A percentile compares a stretch with the other conserved stretches of the same genome.
These are phyloP conservation scores for Stigmatopora argus DNA, from an alignment of 2,113 vertebrate genomes.

Conservation along the genomic window DNA sequence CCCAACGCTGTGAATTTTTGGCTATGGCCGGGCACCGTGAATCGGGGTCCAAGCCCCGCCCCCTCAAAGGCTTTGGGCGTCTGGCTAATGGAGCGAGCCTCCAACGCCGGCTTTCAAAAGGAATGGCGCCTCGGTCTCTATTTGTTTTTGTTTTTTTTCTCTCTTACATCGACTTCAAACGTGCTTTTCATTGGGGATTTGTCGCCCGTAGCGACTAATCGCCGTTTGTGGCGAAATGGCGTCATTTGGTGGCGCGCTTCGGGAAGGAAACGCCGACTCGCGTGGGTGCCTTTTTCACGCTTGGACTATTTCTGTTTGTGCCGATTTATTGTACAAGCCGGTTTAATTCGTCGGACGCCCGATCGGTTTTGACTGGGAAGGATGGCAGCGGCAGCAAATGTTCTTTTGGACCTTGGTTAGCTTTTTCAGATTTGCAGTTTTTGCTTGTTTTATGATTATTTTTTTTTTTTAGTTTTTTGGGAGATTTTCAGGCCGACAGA, in stretches of 20 bases:
- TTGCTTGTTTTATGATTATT: too few relatives aligned
- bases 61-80: slow-evolving; percentile 18
- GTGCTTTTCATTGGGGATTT: slow-evolving; percentile 25
- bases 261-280: neutral
- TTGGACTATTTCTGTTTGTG: too few relatives aligned
- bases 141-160: slow-evolving; percentile 29
- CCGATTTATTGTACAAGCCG: neutral
- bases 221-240: slow-evolving; percentile 9
- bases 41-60: slow-evolving; percentile 7
- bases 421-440: too few relatives aligned
- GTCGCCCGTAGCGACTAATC: slow-evolving; percentile 2
- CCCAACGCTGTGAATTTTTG: too few relatives aligned
- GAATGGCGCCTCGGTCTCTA: slow-evolving; percentile 46
- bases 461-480: too few relatives aligned
- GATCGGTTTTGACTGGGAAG: too few relatives aligned
- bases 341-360: neutral
- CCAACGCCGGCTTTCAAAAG: slow-evolving; percentile 37
- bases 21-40: too few relatives aligned
- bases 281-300: neutral
- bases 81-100: slow-evolving; percentile 49
- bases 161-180: slow-evolving; percentile 26
- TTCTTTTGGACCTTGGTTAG: too few relatives aligned
- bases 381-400: too few relatives aligned
- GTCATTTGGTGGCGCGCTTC: slow-evolving; percentile 6
- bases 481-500: too few relatives aligned